Conservation (phyloP, 2,113 vertebrate genomes). For the Macroglossus sobrinus region DNA sequence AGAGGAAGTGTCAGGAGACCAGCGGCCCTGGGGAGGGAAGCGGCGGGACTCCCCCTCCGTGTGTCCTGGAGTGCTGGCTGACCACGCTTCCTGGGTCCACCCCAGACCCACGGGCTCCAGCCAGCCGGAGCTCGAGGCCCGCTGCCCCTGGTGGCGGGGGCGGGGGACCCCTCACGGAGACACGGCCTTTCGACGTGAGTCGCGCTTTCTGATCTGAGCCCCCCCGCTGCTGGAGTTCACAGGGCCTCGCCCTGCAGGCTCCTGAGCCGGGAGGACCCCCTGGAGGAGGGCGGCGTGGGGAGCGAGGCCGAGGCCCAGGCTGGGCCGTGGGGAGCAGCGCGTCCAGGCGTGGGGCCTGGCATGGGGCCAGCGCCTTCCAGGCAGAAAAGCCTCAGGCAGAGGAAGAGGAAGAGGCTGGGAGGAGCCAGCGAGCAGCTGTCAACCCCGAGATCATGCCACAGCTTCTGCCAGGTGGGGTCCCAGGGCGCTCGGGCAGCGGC, state of each 20-base stretch:
- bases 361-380: neutral
- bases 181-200: neutral
- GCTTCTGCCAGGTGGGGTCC: accelerated
- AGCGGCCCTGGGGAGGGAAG: too few species aligned
- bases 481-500: too few species aligned
- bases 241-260: neutral
- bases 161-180: accelerated
- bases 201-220: accelerated
- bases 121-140: accelerated
- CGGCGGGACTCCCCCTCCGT: accelerated
- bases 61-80: neutral
- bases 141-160: accelerated
- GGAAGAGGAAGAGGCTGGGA: neutral
- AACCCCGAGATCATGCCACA: accelerated
- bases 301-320: too few species aligned
- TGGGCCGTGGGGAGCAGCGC: neutral
- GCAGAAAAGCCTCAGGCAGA: neutral
- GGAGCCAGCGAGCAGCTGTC: too few species aligned
- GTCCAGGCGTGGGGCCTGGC: neutral
- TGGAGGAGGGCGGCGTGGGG: neutral
- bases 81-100: neutral
- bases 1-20: neutral
- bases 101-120: neutral
- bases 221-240: neutral
- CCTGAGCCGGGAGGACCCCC: neutral